Conservation (phyloP, 2,888 invertebrate genomes). For the Lasioglossum calceatum region DNA sequence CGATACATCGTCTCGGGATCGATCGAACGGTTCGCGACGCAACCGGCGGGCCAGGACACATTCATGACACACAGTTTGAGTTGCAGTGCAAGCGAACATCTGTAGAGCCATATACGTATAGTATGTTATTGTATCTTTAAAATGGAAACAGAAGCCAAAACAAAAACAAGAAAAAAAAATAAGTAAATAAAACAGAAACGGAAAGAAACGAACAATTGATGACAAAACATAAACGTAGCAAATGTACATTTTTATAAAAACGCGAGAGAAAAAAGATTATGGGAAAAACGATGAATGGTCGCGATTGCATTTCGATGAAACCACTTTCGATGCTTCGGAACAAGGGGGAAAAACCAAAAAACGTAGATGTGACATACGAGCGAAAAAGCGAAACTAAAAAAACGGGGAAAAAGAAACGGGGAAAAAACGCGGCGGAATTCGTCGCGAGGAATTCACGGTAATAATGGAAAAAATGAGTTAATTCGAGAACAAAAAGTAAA, state of each 20-base stretch:
- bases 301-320: slow-evolving; percentile 79
- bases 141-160: slow-evolving; percentile 18
- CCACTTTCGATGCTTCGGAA: slow-evolving; percentile 73
- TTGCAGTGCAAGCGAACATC: slow-evolving; percentile 85
- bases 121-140: slow-evolving; percentile 83
- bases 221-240: slow-evolving; percentile 76
- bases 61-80: slow-evolving; percentile 82
- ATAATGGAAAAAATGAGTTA: slow-evolving; percentile 56
- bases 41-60: slow-evolving; percentile 52
- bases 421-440: slow-evolving; percentile 67
- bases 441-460: slow-evolving; percentile 66
- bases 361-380: not conserved
- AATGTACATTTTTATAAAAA: slow-evolving; percentile 81
- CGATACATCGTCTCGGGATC: slow-evolving; percentile 32
- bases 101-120: slow-evolving; percentile 85
- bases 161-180: not conserved
- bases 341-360: slow-evolving; percentile 14
- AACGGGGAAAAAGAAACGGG: slow-evolving; percentile 53
- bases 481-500: not conserved
- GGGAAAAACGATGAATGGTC: slow-evolving; percentile 67
- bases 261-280: not conserved
- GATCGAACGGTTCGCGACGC: slow-evolving; percentile 39
- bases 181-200: slow-evolving; percentile 41
- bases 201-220: slow-evolving; percentile 40
- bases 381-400: not conserved